Percentiles rank a stretch among this genome's conserved stretches.
Conservation (phyloP, 2,888 invertebrate species). For the Drosophila lutescens region DNA sequence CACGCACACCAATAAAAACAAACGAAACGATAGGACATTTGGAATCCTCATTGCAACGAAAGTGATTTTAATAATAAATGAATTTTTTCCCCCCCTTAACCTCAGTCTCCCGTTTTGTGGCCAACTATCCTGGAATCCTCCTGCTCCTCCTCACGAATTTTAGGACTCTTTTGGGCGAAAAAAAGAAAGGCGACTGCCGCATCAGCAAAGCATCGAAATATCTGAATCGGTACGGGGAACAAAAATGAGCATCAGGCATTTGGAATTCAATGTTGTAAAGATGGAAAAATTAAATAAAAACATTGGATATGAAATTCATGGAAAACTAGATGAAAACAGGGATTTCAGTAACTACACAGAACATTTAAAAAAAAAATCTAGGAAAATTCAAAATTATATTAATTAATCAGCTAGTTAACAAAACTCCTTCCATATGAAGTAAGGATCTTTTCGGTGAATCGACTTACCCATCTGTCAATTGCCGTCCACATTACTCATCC, state of each 20-base stretch:
- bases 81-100: constrained; percentile 61
- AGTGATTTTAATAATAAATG: constrained; percentile 85
- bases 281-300: neutral
- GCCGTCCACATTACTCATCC: constrained; percentile 33
- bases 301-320: neutral
- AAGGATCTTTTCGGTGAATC: neutral
- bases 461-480: constrained; percentile 31
- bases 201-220: constrained; percentile 29
- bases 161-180: constrained; percentile 36
- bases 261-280: neutral
- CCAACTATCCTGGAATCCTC: constrained; percentile 25
- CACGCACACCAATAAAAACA: constrained; percentile 73
- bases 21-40: constrained; percentile 78
- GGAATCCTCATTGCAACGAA: constrained; percentile 84
- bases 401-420: neutral
- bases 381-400: neutral
- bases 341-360: no score
- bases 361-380: no score
- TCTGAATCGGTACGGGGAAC: constrained; percentile 2
- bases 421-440: neutral
- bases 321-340: neutral
- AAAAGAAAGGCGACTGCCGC: constrained; percentile 13
- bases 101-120: constrained; percentile 21
- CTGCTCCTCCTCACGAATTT: constrained; percentile 7
- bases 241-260: neutral